Evolutionary conservation across 2,797 vertebrate genomes (phyloP).

Genomic region (Hoplostethus atlanticus): DNA sequence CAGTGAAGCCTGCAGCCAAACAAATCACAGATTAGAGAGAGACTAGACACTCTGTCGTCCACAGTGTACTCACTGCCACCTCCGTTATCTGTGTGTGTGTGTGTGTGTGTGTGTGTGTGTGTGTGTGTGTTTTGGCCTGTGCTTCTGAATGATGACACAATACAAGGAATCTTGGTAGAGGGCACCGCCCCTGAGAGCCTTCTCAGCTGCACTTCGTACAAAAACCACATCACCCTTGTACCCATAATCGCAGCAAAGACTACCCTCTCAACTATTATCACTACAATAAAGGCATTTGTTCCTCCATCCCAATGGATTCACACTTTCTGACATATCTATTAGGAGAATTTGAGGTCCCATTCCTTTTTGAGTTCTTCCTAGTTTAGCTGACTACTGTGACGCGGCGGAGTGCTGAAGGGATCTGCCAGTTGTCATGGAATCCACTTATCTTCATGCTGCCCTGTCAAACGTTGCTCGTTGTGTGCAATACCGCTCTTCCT

Average conservation of each 20-base stretch:
- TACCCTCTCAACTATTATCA: no score
- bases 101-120: slow-evolving; percentile 5
- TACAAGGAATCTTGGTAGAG: no score
- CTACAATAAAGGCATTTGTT: no score
- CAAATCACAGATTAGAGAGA: slow-evolving; percentile 15
- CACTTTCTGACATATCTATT: neutral
- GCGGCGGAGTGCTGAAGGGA: neutral
- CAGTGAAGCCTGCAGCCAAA: neutral
- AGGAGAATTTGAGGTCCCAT: no score
- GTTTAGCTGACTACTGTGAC: no score
- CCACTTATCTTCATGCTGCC: neutral
- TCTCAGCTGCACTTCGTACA: neutral
- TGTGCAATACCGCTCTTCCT: slow-evolving; percentile 15
- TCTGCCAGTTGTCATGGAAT: neutral
- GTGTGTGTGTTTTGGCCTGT: no score
- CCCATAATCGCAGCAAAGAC: no score
- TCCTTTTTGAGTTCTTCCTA: no score
- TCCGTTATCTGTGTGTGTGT: slow-evolving; percentile 14
- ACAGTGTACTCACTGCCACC: neutral
- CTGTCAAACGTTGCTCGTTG: slow-evolving; percentile 5
- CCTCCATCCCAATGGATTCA: no score
- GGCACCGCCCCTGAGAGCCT: neutral
- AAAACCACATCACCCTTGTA: neutral
- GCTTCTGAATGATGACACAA: no score
- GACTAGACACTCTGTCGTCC: neutral